Base-by-base conservation (phyloP, 1,140 invertebrate species). In the Euschistus heros region DNA sequence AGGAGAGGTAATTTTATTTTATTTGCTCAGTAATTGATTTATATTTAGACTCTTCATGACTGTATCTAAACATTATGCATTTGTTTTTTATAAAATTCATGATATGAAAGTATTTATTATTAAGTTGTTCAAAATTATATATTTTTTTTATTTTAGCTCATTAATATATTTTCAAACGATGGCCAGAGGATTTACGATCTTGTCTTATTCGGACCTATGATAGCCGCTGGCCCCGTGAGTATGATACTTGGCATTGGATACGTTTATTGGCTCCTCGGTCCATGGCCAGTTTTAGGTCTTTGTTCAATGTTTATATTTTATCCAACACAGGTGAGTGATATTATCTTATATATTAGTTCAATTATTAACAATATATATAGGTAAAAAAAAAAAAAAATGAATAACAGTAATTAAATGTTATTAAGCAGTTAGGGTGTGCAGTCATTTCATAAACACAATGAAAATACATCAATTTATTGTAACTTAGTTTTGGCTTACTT, bases 151-250 rank as follows among this genome's bases (percentile, higher is more conserved):
- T 76, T 78, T 66, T 72, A 87, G 85, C 68, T 87, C 18, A 79
- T 86, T 27, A 87, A 86, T 70, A 75, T 88, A 63, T 86, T 85
- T 72, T 80, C 82, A 22, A 85, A 82, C 71, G 86, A 89, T 71
- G 80, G 83, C 24, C 78, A 82, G 72, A 77, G 84, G 44, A 75
- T 88, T 15, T 86, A 83, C 71, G 84, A 86, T 64, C 80, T 83
- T 37, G 76, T 83, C 37, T 75, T 80, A 26, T 80, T 82, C 69
- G 80, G 79, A 26, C 82, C 84, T 15, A 75, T 85, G 67, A 77
- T 86, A 26, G 74, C 87, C 46, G 80, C 80, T 33, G 85, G 85
- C 6, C 85, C 86, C 13, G 72, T 87, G 60, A 78, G 84, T 7
- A 75, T 84, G 37, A 66, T 83, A 44, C 80, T 78, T 50, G 82